These are phyloP conservation scores for Callipepla californica DNA, from an alignment of 2,113 vertebrate species.

Conservation along the genomic window DNA sequence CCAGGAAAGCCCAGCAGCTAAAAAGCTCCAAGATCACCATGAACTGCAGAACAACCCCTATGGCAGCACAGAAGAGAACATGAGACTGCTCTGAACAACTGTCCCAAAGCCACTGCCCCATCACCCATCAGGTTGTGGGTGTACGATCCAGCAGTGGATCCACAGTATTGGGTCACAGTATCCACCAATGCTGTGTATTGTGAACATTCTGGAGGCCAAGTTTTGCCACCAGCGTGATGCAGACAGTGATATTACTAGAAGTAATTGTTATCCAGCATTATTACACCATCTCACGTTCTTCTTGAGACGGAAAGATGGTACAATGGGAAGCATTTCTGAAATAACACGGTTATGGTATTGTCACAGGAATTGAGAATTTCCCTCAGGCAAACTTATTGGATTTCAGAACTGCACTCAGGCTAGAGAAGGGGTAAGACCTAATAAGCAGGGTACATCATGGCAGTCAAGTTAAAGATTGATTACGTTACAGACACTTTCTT, in stretches of 20 bases:
- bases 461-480: background rate
- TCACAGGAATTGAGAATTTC: background rate
- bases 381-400: background rate
- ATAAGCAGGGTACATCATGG: background rate
- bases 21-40: accelerated
- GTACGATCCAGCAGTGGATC: background rate
- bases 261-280: background rate
- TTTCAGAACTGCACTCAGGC: background rate
- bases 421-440: background rate
- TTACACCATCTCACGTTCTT: background rate
- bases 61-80: background rate
- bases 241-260: background rate
- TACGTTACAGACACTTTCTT: background rate
- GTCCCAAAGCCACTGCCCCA: background rate
- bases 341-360: background rate
- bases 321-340: background rate
- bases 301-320: background rate
- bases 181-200: background rate
- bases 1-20: background rate
- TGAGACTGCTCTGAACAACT: background rate
- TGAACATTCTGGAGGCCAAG: background rate
- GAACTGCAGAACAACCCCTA: background rate
- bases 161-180: background rate
- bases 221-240: background rate
- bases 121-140: no score